Evolutionary conservation across 23 tunicate species (phyloP), one percentile per base, ranked within the genome.

Genomic region (Trididemnum nubilum): DNA sequence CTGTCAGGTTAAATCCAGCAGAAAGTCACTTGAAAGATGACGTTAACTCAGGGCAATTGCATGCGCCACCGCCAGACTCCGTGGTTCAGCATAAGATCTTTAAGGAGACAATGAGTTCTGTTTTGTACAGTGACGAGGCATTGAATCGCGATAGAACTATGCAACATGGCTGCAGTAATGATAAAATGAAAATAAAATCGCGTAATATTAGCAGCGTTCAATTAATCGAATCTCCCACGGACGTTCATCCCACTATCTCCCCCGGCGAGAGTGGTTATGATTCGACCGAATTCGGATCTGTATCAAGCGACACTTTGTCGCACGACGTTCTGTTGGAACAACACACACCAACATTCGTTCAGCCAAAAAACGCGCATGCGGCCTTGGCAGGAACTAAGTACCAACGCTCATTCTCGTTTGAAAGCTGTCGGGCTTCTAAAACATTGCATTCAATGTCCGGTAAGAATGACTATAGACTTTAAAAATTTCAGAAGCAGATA

Each of bases 201-300:
- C 27, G 4, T 4, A 5, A n/a, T 4, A 61, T 61, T 22, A 61
- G 26, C 21, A 22, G 5, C 29, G 21, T 9, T 5, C 36, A 5
- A 2, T 5, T 32, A 21, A 37, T 34, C 29, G 59, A 39, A 54
- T 81, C 91, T 9, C 91, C 85, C 23, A 49, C 81, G 27, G 95
- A 90, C 37, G 81, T 76, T 34, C 88, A 91, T 23, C 65, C 90
- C 2, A 91, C 87, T 4, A 91, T 91, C 0, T 91, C 97, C 30
- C 97, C 97, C 33, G 90, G 82, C 29, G 97, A 91, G 76, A 91
- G 97, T 44, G 97, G 97, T 26, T 91, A 91, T 71, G 97, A 91
- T 52, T 91, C 97, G 51, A 88, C 90, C 1, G 97, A 91, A 24
- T 39, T 76, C 57, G 34, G 65, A 28, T 81, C 82, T 28, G 70